Evolutionary conservation across 2,888 invertebrate genomes (phyloP).

Genomic region (Scrobipalpa costella): DNA sequence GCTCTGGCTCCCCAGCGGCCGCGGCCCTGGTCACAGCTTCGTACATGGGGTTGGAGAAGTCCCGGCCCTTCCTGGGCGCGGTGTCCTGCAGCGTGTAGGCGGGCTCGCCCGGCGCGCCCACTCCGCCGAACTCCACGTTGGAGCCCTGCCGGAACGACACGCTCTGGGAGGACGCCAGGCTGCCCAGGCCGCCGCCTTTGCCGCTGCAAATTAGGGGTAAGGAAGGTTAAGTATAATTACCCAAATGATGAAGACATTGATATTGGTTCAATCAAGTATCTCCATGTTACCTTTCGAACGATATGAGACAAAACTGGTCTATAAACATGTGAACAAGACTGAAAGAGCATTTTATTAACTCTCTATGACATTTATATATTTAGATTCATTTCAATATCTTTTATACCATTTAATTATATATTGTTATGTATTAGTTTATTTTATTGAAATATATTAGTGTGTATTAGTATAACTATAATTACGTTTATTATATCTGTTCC

Average conservation of each 20-base stretch:
- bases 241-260: not conserved
- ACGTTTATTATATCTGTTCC: no score
- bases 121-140: slow-evolving; percentile 92
- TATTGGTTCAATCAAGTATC: no score
- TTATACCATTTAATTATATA: no score
- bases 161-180: slow-evolving; percentile 92
- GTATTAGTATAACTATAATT: no score
- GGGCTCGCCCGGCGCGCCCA: slow-evolving; percentile 83
- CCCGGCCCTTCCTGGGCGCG: slow-evolving; percentile 86
- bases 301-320: no score
- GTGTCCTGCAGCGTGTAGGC: slow-evolving; percentile 89
- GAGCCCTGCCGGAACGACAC: slow-evolving; percentile 96
- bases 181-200: slow-evolving; percentile 89
- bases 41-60: slow-evolving; percentile 99
- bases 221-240: not conserved
- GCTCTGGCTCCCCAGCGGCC: slow-evolving; percentile 54
- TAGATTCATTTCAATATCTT: no score
- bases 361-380: no score
- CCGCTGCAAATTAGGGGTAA: slow-evolving; percentile 77
- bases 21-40: slow-evolving; percentile 90
- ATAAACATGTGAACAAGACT: no score
- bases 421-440: no score
- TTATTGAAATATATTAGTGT: no score
- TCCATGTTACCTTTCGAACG: no score
- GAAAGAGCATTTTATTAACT: no score